A percentile compares a stretch with the other conserved stretches of the same genome.
phyloP scores from a whole-genome alignment of 35 echinoderm and acorn worm species.

The Strongylocentrotus purpuratus region DNA sequence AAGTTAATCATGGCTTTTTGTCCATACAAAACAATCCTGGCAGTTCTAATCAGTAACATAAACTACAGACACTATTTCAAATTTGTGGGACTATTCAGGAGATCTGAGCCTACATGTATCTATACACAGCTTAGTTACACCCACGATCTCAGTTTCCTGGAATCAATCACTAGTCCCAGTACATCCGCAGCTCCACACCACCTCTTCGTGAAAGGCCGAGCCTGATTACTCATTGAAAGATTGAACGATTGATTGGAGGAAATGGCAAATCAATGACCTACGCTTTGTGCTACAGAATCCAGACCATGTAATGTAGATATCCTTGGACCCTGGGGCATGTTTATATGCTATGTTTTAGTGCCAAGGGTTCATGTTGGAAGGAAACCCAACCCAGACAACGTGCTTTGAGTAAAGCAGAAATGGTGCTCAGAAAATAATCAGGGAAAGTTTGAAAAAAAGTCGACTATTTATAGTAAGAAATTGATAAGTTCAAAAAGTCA shows the following conservation, averaged over 20 bases:
- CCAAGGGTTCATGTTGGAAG: not conserved
- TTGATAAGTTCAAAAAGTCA: no score
- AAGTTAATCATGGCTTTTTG: not conserved
- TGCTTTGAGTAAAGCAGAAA: not conserved
- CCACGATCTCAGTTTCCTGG: not conserved
- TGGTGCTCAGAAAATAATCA: not conserved
- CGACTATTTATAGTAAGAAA: not conserved
- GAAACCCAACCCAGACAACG: not conserved
- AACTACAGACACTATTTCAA: not conserved
- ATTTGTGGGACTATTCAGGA: not conserved
- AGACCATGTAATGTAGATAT: not conserved
- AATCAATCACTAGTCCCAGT: not conserved
- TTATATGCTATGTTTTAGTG: not conserved
- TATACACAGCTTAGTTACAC: not conserved
- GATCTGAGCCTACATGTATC: not conserved
- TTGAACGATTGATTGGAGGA: not conserved
- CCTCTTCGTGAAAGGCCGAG: not conserved
- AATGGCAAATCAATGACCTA: not conserved
- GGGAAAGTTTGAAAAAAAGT: not conserved
- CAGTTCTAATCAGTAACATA: not conserved
- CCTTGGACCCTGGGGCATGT: not conserved
- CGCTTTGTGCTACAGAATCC: not conserved
- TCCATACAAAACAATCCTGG: not conserved
- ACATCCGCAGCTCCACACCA: not conserved
- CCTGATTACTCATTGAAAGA: not conserved